Base-by-base conservation (phyloP, 2,113 vertebrate genomes). In the Aegotheles bennettii region DNA sequence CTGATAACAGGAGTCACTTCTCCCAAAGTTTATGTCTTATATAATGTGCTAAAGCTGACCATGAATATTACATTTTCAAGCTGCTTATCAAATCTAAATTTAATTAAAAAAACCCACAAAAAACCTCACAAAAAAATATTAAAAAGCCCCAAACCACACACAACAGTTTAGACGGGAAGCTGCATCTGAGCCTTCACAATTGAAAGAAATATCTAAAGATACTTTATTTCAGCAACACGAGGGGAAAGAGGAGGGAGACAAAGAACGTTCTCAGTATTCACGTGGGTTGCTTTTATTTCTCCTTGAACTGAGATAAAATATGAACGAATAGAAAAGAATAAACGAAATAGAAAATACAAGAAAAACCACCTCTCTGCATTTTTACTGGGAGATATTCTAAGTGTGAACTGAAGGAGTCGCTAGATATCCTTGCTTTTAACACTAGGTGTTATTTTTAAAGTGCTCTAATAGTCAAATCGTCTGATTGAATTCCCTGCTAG, bases 351-450 rank as follows among this genome's bases (percentile, higher is more conserved):
- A 79, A 96, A 93, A 96, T 80, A 84, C 29, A 96, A 92, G 89
- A 79, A 79, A 94, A 71, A 87, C 26, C 63, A 78, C 89, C 25
- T 94, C 59, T 95, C 31, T 94, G 67, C 61, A 48, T 93, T 92
- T 91, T 96, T 64, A 75, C 61, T 63, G 85, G 76, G 75, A 96
- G 94, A 90, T 91, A 96, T 98, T 97, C 96, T 97, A 93, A 95
- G 90, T 89, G 60, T 84, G 96, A 96, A 97, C 98, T 98, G 98
- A 98, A 98, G 98, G 98, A 98, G 98, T 98, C 98, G 98, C 98
- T 98, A 98, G 97, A 98, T 98, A 96, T 95, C 98, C 97, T 98
- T 98, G 94, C 70, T 98, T 98, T 97, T 95, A 97, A 79, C 93
- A 87, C 90, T 96, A 94, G 96, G 93, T 96, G 51, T 89, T 97